Base-by-base conservation (phyloP, 1,140 invertebrate species). In the Hylaeus anthracinus region DNA sequence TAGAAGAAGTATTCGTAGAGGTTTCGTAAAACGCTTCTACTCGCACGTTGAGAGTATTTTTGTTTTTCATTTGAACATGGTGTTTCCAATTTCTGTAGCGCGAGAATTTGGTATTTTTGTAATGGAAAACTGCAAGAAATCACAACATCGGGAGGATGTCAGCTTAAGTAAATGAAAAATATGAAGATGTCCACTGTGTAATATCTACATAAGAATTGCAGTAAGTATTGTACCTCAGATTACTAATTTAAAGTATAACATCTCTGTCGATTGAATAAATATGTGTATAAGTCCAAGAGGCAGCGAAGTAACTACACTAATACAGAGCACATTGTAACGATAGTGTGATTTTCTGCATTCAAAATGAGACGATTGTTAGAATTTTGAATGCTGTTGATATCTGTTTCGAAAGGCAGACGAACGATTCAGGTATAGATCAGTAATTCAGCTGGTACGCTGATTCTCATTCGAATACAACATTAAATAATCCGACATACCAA, bases 71-170 rank as follows among this genome's bases (percentile, higher is more conserved):
- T 79, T 86, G 86, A 72, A 86, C 71, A 70, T 86, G 76, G 51
- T 87, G 79, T 87, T 86, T 87, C 85, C 86, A 84, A 63, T 87
- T 87, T 87, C 85, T 84, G 86, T 87, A 87, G 86, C 84, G 85
- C 86, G 75, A 87, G 86, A 26, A 84, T 86, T 82, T 70, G 76
- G 72, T 87, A 87, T 83, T 87, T 87, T 83, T 86, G 26, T 86
- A 86, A 87, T 84, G 86, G 86, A 86, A 84, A 81, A 87, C 72
- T 69, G 51, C 67, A 80, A 86, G 85, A 87, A 84, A 87, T 78
- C 82, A 65, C 86, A 72, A 82, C 86, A 69, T 79, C 81, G 74
- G 53, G 82, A 86, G 83, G 86, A 84, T 84, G 86, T 83, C 79
- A 70, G 39, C 85, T 87, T 87, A 79, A 26, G 72, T 87, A 87